Evolutionary conservation across 2,113 vertebrate genomes (phyloP).

Genomic region (Carassius gibelio): DNA sequence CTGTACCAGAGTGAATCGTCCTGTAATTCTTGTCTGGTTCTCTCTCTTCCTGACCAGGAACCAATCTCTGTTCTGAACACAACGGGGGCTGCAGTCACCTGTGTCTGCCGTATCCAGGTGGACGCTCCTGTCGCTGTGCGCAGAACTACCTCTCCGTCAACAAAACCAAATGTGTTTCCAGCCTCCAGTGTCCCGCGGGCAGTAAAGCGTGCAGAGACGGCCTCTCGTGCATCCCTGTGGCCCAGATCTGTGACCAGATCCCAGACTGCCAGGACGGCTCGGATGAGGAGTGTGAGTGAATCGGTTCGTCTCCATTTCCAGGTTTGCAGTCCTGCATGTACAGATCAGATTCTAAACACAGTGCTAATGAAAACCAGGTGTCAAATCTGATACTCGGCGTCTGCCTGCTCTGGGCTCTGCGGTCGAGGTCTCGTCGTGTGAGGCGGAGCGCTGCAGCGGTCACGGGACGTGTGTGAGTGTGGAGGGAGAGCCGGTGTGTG

Average conservation of each 20-base stretch:
- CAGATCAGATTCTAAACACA: too few species aligned
- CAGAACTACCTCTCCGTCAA: slow-evolving; percentile 65
- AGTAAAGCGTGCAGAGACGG: slow-evolving; percentile 74
- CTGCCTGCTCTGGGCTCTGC: neutral
- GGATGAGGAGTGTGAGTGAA: slow-evolving; percentile 81
- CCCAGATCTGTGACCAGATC: slow-evolving; percentile 76
- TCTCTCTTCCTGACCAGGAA: slow-evolving; percentile 69
- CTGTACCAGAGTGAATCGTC: too few species aligned
- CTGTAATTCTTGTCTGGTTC: neutral
- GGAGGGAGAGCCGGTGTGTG: slow-evolving; percentile 69
- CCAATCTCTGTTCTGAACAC: slow-evolving; percentile 75
- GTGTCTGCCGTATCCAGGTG: slow-evolving; percentile 82
- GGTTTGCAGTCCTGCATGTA: too few species aligned
- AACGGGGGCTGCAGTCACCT: slow-evolving; percentile 86
- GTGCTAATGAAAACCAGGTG: neutral
- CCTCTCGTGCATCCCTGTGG: slow-evolving; percentile 73
- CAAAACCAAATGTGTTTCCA: slow-evolving; percentile 62
- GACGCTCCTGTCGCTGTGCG: slow-evolving; percentile 81
- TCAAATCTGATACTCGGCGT: neutral
- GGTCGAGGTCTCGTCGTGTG: slow-evolving; percentile 65
- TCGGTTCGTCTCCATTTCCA: too few species aligned
- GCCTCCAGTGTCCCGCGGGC: slow-evolving; percentile 58
- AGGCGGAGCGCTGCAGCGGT: slow-evolving; percentile 71
- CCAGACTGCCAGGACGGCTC: slow-evolving; percentile 82
- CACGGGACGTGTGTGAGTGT: slow-evolving; percentile 75